These are phyloP conservation scores for Magallana angulata DNA, from an alignment of 1,140 invertebrate species.

Conservation along the genomic window DNA sequence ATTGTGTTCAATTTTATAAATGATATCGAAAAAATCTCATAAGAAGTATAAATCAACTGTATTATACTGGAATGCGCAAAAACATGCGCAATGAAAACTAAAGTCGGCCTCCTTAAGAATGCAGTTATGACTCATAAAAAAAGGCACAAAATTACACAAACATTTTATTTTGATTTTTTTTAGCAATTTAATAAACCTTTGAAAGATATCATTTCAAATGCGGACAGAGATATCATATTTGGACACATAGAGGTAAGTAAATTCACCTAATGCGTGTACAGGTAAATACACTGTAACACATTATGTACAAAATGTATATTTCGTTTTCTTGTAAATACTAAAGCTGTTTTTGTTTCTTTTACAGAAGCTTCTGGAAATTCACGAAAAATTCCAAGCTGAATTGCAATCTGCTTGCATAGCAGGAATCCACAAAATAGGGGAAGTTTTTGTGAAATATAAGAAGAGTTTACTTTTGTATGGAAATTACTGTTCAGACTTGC, in stretches of 20 bases:
- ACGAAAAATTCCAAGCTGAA: constrained; percentile 90
- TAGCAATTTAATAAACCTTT: constrained; percentile 82
- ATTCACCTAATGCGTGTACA: background rate
- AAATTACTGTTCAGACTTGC: constrained; percentile 96
- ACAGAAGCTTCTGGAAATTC: constrained; percentile 91
- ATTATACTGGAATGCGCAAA: too few relatives aligned
- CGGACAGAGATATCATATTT: constrained; percentile 91
- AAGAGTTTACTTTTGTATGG: constrained; percentile 96
- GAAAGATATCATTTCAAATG: constrained; percentile 84
- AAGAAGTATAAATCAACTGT: too few relatives aligned
- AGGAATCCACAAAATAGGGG: constrained; percentile 77
- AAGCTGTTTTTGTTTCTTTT: constrained; percentile 53
- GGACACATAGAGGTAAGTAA: constrained; percentile 89
- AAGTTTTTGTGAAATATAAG: constrained; percentile 90
- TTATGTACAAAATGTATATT: too few relatives aligned
- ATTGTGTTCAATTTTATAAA: too few relatives aligned
- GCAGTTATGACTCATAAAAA: too few relatives aligned
- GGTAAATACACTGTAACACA: too few relatives aligned
- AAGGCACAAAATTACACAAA: too few relatives aligned
- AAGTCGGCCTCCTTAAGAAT: too few relatives aligned
- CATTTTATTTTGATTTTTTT: constrained; percentile 42
- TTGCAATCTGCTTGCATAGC: constrained; percentile 85
- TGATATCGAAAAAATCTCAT: too few relatives aligned
- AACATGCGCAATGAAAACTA: too few relatives aligned
- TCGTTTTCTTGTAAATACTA: too few relatives aligned